Evolutionary conservation across 1,140 invertebrate genomes (phyloP), one percentile per base, ranked within the genome.

Genomic region (Drosophila nikananu): DNA sequence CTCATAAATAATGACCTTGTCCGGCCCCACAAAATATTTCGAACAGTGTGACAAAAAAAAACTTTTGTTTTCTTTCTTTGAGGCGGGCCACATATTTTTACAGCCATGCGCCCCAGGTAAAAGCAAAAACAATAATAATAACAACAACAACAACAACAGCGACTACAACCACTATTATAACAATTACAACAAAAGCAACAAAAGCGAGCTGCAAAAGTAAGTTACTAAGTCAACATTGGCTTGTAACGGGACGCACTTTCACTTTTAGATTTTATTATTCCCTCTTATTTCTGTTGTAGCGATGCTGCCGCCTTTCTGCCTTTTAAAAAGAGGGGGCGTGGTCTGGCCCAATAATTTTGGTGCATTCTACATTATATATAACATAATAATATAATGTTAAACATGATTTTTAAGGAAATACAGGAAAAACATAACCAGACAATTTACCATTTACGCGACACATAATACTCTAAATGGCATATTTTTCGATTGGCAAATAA

Each of bases 181-280:
- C 51, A 57, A 42, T 32, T 32, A 52, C 49, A 64, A 64, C 55
- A 67, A 35, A 30, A 32, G 21, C 51, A 52, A 52, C 51, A 32
- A 48, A 30, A 35, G 55, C 57, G 41, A 65, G 39, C 70, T 76
- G 66, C 72, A 59, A 73, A 84, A 84, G 81, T 84, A 80, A 84
- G 81, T 84, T 84, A 84, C 81, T 84, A 84, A 84, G 81, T 75
- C 81, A 54, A 84, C 83, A 84, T 84, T 84, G 73, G 77, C 77
- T 64, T 80, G 68, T 84, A 84, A 84, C 81, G 81, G 81, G 73
- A 83, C 81, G 81, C 83, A 84, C 81, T 84, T 84, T 84, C 81
- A 84, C 81, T 84, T 72, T 52, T 52, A 52, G 51, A 52, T 32
- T 52, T 52, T 32, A 52, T 32, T 52, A 52, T 52, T 52, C 30